Base-by-base conservation (phyloP, 2,113 vertebrate genomes). In the Capra hircus region DNA sequence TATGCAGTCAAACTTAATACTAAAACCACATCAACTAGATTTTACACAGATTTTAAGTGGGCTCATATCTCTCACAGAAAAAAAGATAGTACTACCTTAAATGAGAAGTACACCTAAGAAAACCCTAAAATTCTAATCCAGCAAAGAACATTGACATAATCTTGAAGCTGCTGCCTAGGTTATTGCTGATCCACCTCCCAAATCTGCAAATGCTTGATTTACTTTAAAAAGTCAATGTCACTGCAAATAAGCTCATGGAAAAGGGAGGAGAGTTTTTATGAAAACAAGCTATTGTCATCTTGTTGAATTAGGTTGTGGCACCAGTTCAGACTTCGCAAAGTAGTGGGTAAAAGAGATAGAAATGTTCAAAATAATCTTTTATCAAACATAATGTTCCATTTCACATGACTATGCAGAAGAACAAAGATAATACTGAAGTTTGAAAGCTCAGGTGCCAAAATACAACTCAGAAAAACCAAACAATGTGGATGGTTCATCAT, bases 371-470 rank as follows among this genome's bases (percentile, higher is more conserved):
- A 96, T 94, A 95, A 96, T 87, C 57, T 53, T 95, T 93, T 81
- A 48, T 93, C 71, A 95, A 98, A 93, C 28, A 77, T 45, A 87
- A 87, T 45, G 57, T 93, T 96, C n/a, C 48, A 87, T 90, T 97
- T 95, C 53, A 97, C 95, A 81, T n/a, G 23, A 27, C 45, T 83
- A 95, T 53, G 45, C 88, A 93, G n/a, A 71, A 40, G n/a, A 89
- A 96, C 89, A 98, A 96, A 97, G 93, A 94, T 84, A 97, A 96
- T 55, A 92, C 19, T 59, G 53, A 94, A 80, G 57, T 94, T 7
- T 82, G 81, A 48, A 90, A 95, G 36, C 52, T 83, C 40, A 2
- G 28, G 45, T 87, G 13, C 77, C 48, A 92, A 30, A 80, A 48
- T 17, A 93, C 60, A 86, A 64, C 53, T 92, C 55, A 93, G 45